phyloP scores from a whole-genome alignment of 1,140 invertebrate genomes.

The Calliphora vicina region DNA sequence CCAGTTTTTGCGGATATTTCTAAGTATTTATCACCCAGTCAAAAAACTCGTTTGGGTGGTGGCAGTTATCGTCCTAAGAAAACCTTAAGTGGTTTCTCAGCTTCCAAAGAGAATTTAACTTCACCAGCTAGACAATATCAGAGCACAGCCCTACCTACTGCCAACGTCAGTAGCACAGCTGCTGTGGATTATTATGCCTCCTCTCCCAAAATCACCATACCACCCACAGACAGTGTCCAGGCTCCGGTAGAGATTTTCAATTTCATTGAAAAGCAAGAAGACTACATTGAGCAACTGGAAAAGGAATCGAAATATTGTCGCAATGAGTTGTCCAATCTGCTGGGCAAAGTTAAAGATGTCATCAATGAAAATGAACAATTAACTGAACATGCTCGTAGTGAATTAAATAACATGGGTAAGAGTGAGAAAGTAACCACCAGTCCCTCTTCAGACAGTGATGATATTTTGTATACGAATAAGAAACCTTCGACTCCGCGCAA shows the following conservation, averaged over 20 bases:
- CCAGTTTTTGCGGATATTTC: constrained; percentile 62
- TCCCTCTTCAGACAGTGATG: constrained; percentile 63
- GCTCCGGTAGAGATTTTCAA: constrained; percentile 68
- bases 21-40: constrained; percentile 60
- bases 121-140: constrained; percentile 34
- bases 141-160: constrained; percentile 19
- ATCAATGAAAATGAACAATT: constrained; percentile 82
- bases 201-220: constrained; percentile 23
- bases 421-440: constrained; percentile 56
- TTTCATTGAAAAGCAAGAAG: constrained; percentile 83
- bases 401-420: constrained; percentile 45
- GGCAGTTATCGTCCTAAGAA: constrained; percentile 53
- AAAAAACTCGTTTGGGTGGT: constrained; percentile 52
- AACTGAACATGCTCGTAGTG: constrained; percentile 73
- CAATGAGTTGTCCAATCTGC: constrained; percentile 75
- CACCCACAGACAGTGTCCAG: constrained; percentile 47
- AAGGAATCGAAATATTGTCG: constrained; percentile 81
- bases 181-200: constrained; percentile 33
- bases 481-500: constrained; percentile 45
- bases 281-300: constrained; percentile 84
- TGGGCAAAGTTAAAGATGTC: constrained; percentile 82
- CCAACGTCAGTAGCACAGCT: neutral
- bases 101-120: constrained; percentile 54
- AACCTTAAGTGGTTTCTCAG: constrained; percentile 47
- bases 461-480: constrained; percentile 63